Conservation (phyloP, 2,113 vertebrate species). For the Embiotoca jacksoni region DNA sequence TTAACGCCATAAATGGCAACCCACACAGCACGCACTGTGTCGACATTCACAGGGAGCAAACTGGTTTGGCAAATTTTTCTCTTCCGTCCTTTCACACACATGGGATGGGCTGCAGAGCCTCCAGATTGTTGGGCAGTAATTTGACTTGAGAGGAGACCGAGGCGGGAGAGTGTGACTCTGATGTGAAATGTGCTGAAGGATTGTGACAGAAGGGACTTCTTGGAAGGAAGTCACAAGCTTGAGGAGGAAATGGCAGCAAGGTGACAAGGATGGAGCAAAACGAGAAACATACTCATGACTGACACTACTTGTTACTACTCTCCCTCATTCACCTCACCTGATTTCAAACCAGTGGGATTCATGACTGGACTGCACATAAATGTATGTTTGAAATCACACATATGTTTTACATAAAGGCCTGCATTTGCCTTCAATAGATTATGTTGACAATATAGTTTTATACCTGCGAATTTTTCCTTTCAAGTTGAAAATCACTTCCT, state of each 20-base stretch:
- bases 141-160: constrained; percentile 48
- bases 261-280: constrained; percentile 18
- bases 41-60: constrained; percentile 31
- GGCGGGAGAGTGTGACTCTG: constrained; percentile 46
- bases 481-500: too few relatives aligned
- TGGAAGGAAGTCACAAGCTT: constrained; percentile 48
- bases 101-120: constrained; percentile 37
- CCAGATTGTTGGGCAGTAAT: constrained; percentile 63
- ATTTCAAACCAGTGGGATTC: constrained; percentile 1
- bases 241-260: constrained; percentile 39
- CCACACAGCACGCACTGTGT: constrained; percentile 27
- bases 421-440: too few relatives aligned
- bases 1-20: constrained; percentile 50
- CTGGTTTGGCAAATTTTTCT: constrained; percentile 41
- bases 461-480: too few relatives aligned
- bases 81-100: constrained; percentile 22
- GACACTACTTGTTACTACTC: constrained; percentile 21
- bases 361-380: constrained; percentile 2
- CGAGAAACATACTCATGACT: constrained; percentile 10
- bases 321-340: constrained; percentile 19
- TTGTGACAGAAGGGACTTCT: constrained; percentile 57
- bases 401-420: too few relatives aligned
- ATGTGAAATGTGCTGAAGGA: constrained; percentile 45
- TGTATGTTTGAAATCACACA: too few relatives aligned
- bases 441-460: too few relatives aligned